Conservation (phyloP, 2,888 invertebrate species). For the Drosophila borealis region DNA sequence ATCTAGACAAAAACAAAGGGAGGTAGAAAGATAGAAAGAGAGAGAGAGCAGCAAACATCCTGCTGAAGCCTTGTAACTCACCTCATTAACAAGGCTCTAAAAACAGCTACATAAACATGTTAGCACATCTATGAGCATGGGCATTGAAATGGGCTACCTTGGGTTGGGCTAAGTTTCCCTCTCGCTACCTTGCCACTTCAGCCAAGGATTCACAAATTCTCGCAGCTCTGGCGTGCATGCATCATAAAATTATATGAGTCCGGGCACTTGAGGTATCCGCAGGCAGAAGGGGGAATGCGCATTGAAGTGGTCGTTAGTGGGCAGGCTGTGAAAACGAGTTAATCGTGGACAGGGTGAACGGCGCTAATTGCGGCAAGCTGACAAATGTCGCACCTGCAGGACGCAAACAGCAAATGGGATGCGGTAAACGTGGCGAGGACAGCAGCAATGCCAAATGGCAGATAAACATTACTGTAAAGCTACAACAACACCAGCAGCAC, state of each 20-base stretch:
- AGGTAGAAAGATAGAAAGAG: background rate
- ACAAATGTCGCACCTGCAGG: slow-evolving; percentile 76
- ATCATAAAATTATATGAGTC: slow-evolving; percentile 68
- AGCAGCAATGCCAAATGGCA: slow-evolving; percentile 39
- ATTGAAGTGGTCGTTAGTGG: slow-evolving; percentile 37
- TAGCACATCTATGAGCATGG: slow-evolving; percentile 39
- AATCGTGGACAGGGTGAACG: slow-evolving; percentile 47
- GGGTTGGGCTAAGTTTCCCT: background rate
- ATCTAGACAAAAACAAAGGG: slow-evolving; percentile 5
- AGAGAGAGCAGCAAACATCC: slow-evolving; percentile 5
- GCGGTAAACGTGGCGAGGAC: slow-evolving; percentile 45
- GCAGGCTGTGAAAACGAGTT: slow-evolving; percentile 56
- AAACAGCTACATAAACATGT: slow-evolving; percentile 46
- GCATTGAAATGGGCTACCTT: slow-evolving; percentile 3
- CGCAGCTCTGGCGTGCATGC: slow-evolving; percentile 24
- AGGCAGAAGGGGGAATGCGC: slow-evolving; percentile 12
- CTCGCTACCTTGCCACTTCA: background rate
- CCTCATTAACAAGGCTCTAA: slow-evolving; percentile 28
- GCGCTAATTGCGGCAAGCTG: slow-evolving; percentile 76
- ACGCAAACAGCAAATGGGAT: slow-evolving; percentile 53
- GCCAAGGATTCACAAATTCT: slow-evolving; percentile 11
- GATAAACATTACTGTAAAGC: slow-evolving; percentile 27
- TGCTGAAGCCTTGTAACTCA: background rate
- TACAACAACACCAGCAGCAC: slow-evolving; percentile 18
- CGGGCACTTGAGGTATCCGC: slow-evolving; percentile 45